A percentile compares a stretch with the other conserved stretches of the same genome.
phyloP scores from a whole-genome alignment of 1,140 invertebrate species.

The Melitaea cinxia region DNA sequence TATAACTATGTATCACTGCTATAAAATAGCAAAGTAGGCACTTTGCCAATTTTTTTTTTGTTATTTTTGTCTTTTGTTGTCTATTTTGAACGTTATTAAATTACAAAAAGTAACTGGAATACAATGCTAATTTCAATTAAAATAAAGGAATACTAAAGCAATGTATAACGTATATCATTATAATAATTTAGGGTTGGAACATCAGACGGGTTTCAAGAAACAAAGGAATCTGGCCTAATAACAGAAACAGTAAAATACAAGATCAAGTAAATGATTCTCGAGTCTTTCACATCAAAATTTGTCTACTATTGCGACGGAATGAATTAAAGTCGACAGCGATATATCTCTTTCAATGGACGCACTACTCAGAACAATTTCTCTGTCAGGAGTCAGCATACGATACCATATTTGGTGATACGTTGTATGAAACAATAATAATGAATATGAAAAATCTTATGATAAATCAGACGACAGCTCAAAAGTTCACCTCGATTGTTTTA shows the following conservation, averaged over 20 bases:
- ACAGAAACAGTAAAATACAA: not conserved
- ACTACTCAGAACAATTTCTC: conserved; percentile 9
- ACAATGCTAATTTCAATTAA: too few species aligned
- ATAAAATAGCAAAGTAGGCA: too few species aligned
- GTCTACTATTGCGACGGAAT: conserved; percentile 1
- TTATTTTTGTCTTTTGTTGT: too few species aligned
- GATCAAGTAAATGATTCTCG: not conserved
- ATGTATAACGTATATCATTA: too few species aligned
- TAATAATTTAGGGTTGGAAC: too few species aligned
- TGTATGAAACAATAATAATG: conserved; percentile 12
- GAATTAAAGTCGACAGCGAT: not conserved
- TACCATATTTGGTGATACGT: conserved; percentile 7
- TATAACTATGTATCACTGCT: too few species aligned
- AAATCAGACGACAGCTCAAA: conserved; percentile 18
- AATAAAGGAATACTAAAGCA: too few species aligned
- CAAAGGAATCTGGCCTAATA: too few species aligned
- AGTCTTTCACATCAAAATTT: not conserved
- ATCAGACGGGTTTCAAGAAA: too few species aligned
- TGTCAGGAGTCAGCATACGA: not conserved
- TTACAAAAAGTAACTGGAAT: too few species aligned
- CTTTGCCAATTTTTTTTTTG: too few species aligned
- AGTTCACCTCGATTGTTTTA: conserved; percentile 26
- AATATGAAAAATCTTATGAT: conserved; percentile 22
- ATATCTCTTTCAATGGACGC: conserved; percentile 8
- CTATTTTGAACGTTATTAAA: too few species aligned